These are phyloP conservation scores for Alloplasta piceator DNA, from an alignment of 2,888 invertebrate species.

Conservation along the genomic window DNA sequence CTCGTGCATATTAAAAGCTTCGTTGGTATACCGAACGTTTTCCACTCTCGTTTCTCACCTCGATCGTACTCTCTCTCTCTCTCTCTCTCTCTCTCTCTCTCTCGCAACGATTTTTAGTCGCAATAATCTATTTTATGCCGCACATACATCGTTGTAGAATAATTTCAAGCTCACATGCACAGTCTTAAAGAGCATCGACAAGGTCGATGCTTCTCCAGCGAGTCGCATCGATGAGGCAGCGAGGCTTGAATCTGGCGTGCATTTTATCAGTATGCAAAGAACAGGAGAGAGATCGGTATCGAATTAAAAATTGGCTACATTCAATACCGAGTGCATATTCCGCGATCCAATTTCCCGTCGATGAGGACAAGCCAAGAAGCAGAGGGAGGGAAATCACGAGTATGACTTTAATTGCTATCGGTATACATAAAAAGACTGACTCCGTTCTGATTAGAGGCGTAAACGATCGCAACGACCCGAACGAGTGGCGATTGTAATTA, in stretches of 20 bases:
- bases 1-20: slow-evolving; percentile 79
- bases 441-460: slow-evolving; percentile 60
- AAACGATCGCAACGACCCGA: slow-evolving; percentile 42
- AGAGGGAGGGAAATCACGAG: slow-evolving; percentile 6
- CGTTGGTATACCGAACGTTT: slow-evolving; percentile 70
- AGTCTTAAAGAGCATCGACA: not conserved
- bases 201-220: slow-evolving; percentile 36
- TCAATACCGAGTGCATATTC: slow-evolving; percentile 52
- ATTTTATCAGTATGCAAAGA: slow-evolving; percentile 15
- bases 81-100: slow-evolving; percentile 7
- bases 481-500: slow-evolving; percentile 54
- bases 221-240: slow-evolving; percentile 50
- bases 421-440: slow-evolving; percentile 42
- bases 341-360: slow-evolving; percentile 55
- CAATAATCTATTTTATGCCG: slow-evolving; percentile 57
- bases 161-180: slow-evolving; percentile 46
- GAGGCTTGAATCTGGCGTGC: slow-evolving; percentile 54
- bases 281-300: slow-evolving; percentile 55
- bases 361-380: slow-evolving; percentile 21
- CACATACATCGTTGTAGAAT: slow-evolving; percentile 41
- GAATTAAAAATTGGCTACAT: slow-evolving; percentile 55
- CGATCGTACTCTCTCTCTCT: slow-evolving; percentile 21
- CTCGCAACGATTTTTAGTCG: slow-evolving; percentile 44
- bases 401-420: slow-evolving; percentile 48
- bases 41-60: slow-evolving; percentile 56